Evolutionary conservation across 53 echinoderm and acorn worm genomes (phyloP).

Genomic region (Stichopus horrens): DNA sequence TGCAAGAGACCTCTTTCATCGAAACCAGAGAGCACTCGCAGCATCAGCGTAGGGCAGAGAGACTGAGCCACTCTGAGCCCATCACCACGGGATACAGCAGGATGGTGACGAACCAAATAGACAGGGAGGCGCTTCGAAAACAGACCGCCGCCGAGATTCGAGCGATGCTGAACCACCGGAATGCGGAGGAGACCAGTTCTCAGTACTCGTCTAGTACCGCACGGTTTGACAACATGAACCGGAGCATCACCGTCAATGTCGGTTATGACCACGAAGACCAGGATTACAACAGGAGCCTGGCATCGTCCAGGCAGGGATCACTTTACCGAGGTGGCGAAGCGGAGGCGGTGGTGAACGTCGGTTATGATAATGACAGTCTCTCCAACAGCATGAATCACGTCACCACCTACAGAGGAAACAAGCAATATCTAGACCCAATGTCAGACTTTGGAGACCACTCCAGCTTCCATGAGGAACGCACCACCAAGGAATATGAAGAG

Average conservation of each 20-base stretch:
- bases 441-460: conserved; percentile 39
- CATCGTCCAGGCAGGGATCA: not conserved
- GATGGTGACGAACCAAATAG: conserved; percentile 41
- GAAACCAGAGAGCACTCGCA: not conserved
- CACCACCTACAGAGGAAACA: not conserved
- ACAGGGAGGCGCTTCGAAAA: conserved; percentile 6
- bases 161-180: not conserved
- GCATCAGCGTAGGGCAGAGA: conserved; percentile 24
- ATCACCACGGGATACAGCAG: not conserved
- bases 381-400: not conserved
- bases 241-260: conserved; percentile 38
- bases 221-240: conserved; percentile 21
- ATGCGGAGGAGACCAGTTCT: not conserved
- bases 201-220: conserved; percentile 39
- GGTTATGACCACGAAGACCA: conserved; percentile 22
- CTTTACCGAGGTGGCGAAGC: not conserved
- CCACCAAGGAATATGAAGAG: conserved; percentile 5
- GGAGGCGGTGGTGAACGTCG: conserved; percentile 15
- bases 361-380: conserved; percentile 17
- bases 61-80: not conserved
- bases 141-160: conserved; percentile 39
- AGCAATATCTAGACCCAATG: conserved; percentile 21
- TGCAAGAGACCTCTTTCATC: conserved; percentile 32
- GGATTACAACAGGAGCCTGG: not conserved
- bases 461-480: conserved; percentile 26